Conservation (phyloP, 2,888 invertebrate genomes). For the Drosophila antonietae region DNA sequence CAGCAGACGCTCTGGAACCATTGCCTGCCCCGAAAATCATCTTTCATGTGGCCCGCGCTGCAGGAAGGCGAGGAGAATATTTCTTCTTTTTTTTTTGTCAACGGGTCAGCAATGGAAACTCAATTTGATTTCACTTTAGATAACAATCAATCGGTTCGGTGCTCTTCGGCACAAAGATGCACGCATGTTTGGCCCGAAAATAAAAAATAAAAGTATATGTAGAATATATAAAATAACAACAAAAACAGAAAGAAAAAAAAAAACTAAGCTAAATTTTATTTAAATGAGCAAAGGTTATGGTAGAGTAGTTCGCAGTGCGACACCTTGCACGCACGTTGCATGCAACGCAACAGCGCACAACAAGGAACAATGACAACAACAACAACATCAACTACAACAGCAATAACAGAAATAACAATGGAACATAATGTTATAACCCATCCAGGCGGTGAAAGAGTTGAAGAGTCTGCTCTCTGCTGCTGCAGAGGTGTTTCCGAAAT, state of each 20-base stretch:
- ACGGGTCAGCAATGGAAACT: constrained; percentile 68
- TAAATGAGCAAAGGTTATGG: constrained; percentile 73
- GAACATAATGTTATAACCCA: constrained; percentile 74
- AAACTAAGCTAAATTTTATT: constrained; percentile 64
- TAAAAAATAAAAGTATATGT: constrained; percentile 14
- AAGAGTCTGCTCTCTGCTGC: constrained; percentile 24
- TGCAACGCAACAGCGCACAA: constrained; percentile 62
- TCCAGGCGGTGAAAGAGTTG: constrained; percentile 71
- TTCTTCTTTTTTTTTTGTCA: constrained; percentile 33
- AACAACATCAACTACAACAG: constrained; percentile 30
- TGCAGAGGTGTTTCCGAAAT: constrained; percentile 70
- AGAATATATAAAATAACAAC: constrained; percentile 1
- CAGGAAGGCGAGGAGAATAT: constrained; percentile 18
- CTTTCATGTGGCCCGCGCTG: constrained; percentile 62
- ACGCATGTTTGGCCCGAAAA: constrained; percentile 50
- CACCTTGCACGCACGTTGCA: constrained; percentile 76
- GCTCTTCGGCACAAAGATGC: constrained; percentile 42
- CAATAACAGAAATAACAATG: constrained; percentile 65
- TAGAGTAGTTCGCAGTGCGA: constrained; percentile 75
- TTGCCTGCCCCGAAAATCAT: constrained; percentile 26
- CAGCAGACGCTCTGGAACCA: constrained; percentile 61
- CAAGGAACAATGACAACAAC: constrained; percentile 46
- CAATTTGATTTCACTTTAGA: constrained; percentile 77
- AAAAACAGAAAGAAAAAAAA: constrained; percentile 7
- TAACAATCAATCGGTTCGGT: constrained; percentile 73